Base-by-base conservation (phyloP, 2,888 invertebrate genomes). In the Nymphalis c-album region DNA sequence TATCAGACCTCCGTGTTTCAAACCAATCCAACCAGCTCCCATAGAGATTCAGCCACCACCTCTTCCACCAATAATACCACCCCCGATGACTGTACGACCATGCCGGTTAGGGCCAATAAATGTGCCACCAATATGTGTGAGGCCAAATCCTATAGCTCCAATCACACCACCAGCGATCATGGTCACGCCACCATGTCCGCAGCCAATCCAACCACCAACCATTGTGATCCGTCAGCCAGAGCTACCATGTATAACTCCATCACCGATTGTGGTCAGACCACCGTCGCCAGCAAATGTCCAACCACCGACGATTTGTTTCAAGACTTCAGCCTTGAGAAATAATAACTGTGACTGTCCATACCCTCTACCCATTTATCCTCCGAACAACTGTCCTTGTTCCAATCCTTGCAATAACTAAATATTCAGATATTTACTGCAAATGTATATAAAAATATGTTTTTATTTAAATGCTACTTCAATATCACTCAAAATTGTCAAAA, bases 141-240 rank as follows among this genome's bases (percentile, higher is more conserved):
- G 79, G 10, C 85, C 84, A 0, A 75, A 80, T 0, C 77, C 80
- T 0, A 64, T 80, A 5, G 60, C 76, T 0, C 78, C 83, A 0
- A 82, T 90, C 1, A 78, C 78, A 2, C 87, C 87, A 0, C 77
- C 83, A 0, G 75, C 85, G 0, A 79, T 89, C 7, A 70, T 75
- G 2, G 81, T 90, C 0, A 75, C 74, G 7, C 85, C 86, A 18
- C 87, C 87, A 0, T 69, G 71, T 0, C 83, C 80, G 0, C 17
- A 68, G 0, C 80, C 84, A 0, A 73, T 90, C 0, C 73, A 73
- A 26, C 80, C 80, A 0, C 70, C 76, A 1, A 58, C 82, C 0
- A 75, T 84, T 1, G 73, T 69, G 4, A 77, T 84, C 1, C 74
- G 72, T 2, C 83, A 83, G 0, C 82, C 86, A 0, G 67, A 65